These are phyloP conservation scores for Eufriesea mexicana DNA, from an alignment of 1,140 invertebrate species.

Conservation along the genomic window DNA sequence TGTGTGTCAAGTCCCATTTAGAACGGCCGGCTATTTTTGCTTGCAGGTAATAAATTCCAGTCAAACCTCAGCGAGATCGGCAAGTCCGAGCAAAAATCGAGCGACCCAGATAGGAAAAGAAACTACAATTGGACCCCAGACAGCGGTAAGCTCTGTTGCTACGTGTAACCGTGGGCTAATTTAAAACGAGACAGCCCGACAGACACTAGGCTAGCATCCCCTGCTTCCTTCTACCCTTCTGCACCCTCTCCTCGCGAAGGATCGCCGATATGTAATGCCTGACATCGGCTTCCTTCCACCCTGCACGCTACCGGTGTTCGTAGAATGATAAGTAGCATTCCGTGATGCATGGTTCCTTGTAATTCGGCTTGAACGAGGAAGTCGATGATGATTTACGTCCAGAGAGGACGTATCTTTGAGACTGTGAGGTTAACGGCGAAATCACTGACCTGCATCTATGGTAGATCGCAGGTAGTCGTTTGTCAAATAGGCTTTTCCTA, in stretches of 20 bases:
- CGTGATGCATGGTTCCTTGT: not conserved
- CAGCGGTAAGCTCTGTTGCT: constrained; percentile 72
- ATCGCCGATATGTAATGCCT: not conserved
- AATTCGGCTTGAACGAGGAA: not conserved
- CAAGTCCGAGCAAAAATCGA: constrained; percentile 87
- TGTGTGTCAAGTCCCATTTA: constrained; percentile 10
- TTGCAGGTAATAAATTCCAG: constrained; percentile 85
- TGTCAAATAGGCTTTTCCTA: too few relatives aligned
- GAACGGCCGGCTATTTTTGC: constrained; percentile 19
- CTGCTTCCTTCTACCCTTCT: not conserved
- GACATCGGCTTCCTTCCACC: not conserved
- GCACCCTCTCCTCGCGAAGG: not conserved
- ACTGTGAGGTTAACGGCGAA: not conserved
- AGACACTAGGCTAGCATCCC: not conserved
- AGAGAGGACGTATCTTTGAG: too few relatives aligned
- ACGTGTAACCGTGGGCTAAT: constrained; percentile 30
- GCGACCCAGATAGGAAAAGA: constrained; percentile 74
- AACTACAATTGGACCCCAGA: constrained; percentile 74
- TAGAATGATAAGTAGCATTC: not conserved
- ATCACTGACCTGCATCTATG: not conserved
- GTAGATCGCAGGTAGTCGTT: too few relatives aligned
- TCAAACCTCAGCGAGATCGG: constrained; percentile 88
- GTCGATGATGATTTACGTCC: not conserved
- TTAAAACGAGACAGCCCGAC: constrained; percentile 24
- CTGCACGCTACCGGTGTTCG: not conserved